Conservation (phyloP, 2,113 vertebrate genomes). For the Spea multiplicata region DNA sequence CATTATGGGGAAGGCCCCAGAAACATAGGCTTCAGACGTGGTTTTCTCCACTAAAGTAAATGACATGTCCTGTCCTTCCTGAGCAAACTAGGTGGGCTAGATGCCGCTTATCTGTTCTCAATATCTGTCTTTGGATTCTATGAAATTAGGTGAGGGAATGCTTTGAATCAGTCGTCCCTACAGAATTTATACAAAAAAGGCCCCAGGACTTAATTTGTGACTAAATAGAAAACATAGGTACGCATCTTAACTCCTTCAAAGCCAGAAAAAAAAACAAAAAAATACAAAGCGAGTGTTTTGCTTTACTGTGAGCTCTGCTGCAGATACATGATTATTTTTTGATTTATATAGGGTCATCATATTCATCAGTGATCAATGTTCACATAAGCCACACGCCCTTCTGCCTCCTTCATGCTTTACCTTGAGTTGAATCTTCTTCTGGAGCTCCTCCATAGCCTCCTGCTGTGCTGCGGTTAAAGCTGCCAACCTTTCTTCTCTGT, state of each 20-base stretch:
- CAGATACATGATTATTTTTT: background rate
- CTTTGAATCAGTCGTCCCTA: constrained; percentile 35
- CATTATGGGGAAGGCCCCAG: constrained; percentile 14
- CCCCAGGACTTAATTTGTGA: constrained; percentile 39
- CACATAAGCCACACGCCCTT: no score
- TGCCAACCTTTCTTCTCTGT: constrained; percentile 91
- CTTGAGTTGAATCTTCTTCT: constrained; percentile 98
- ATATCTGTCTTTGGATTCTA: constrained; percentile 37
- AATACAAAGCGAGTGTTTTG: background rate
- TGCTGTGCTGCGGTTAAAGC: constrained; percentile 96
- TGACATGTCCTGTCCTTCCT: constrained; percentile 34
- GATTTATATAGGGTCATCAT: no score
- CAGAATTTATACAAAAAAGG: constrained; percentile 17
- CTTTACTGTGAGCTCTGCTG: background rate
- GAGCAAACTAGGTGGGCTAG: constrained; percentile 43
- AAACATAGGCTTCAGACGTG: constrained; percentile 20
- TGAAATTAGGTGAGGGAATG: constrained; percentile 42
- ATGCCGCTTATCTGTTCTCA: constrained; percentile 41
- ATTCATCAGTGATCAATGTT: no score
- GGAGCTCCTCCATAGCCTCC: constrained; percentile 95
- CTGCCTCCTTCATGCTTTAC: constrained; percentile 54
- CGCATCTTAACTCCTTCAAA: constrained; percentile 3
- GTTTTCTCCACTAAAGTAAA: constrained; percentile 26
- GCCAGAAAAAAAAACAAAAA: no score
- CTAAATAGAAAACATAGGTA: constrained; percentile 43